Conservation (phyloP, 2,797 vertebrate species). For the Ctenopoma multispine region DNA sequence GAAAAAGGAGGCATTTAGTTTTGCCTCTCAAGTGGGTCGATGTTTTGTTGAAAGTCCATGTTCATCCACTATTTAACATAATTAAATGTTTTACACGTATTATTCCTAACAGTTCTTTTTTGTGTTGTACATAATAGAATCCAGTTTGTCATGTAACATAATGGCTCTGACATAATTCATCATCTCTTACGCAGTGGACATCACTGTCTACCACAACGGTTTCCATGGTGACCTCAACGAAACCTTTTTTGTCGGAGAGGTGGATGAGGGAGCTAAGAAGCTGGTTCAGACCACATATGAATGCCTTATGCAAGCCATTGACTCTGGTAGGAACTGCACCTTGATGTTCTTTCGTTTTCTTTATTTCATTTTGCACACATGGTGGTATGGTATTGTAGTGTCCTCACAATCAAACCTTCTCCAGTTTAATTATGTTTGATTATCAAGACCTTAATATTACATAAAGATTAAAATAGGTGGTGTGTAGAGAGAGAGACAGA, state of each 20-base stretch:
- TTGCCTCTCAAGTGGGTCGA: neutral
- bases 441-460: neutral
- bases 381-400: too few species aligned
- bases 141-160: conserved; percentile 15
- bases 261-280: conserved; percentile 93
- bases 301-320: conserved; percentile 99
- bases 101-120: neutral
- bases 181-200: conserved; percentile 89
- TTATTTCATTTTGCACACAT: neutral
- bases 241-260: conserved; percentile 95
- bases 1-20: conserved; percentile 5
- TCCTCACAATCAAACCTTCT: neutral
- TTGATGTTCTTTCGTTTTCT: neutral
- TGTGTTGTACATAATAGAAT: conserved; percentile 16
- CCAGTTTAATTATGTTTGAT: neutral
- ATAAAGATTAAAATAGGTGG: too few species aligned
- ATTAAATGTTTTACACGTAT: conserved; percentile 33
- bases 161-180: conserved; percentile 14
- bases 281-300: conserved; percentile 97
- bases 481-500: too few species aligned
- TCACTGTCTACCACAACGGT: conserved; percentile 97
- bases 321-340: conserved; percentile 86
- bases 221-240: conserved; percentile 99
- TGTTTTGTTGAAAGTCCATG: neutral
- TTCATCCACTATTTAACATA: neutral